Percentiles rank a stretch among this genome's conserved stretches.
Evolutionary conservation across 2,797 vertebrate species (phyloP).

Genomic region (Takifugu rubripes): DNA sequence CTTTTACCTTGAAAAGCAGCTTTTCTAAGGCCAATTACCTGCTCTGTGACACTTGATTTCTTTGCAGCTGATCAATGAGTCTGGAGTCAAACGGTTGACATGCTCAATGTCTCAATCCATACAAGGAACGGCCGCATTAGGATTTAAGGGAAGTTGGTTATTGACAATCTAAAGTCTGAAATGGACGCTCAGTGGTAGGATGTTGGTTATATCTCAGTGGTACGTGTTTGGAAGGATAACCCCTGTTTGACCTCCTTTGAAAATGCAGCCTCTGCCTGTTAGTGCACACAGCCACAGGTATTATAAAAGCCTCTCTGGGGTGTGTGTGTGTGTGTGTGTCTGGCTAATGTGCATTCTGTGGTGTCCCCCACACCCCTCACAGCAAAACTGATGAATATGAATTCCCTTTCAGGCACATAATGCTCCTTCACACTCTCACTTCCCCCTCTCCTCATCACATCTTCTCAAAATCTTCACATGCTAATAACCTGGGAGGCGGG

Average conservation of each 20-base stretch:
- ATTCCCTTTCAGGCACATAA: slow-evolving; percentile 23
- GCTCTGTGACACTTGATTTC: slow-evolving; percentile 26
- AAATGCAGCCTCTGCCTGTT: background rate
- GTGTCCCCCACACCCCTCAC: slow-evolving; percentile 20
- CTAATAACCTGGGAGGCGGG: slow-evolving; percentile 46
- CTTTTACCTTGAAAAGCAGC: background rate
- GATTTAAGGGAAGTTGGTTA: background rate
- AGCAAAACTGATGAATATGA: slow-evolving; percentile 43
- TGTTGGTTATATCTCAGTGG: background rate
- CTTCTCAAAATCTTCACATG: slow-evolving; percentile 46
- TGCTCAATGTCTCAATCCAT: slow-evolving; percentile 2
- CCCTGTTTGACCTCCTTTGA: background rate
- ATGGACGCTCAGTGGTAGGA: background rate
- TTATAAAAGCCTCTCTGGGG: background rate
- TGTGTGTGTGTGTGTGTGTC: background rate
- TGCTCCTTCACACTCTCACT: slow-evolving; percentile 6
- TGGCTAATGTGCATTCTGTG: slow-evolving; percentile 4
- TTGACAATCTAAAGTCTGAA: background rate
- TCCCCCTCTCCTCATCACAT: background rate
- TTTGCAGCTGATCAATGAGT: slow-evolving; percentile 23
- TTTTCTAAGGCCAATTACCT: slow-evolving; percentile 26
- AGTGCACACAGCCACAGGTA: background rate
- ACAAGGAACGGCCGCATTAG: slow-evolving; percentile 1
- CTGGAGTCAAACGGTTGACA: slow-evolving; percentile 20
- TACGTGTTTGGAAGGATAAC: background rate